These are phyloP conservation scores for Lepidiolamprologus cunningtoni DNA, from an alignment of 2,113 vertebrate genomes.

Conservation along the genomic window DNA sequence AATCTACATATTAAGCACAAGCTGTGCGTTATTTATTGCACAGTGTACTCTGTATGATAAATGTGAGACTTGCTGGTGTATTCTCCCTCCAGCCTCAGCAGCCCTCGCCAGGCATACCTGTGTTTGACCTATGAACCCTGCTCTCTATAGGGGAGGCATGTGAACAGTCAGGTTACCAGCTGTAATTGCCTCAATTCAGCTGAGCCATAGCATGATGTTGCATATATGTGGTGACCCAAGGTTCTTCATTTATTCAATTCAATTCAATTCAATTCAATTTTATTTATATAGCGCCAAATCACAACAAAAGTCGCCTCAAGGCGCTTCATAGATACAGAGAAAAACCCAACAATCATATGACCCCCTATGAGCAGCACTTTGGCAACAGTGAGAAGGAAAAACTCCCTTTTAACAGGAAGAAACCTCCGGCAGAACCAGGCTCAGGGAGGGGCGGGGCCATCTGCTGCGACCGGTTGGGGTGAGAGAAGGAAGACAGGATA, in stretches of 20 bases:
- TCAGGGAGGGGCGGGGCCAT: too few relatives aligned
- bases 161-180: neutral
- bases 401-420: too few relatives aligned
- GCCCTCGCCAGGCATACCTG: neutral
- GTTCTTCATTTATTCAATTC: neutral
- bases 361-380: too few relatives aligned
- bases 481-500: too few relatives aligned
- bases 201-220: neutral
- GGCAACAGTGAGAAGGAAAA: too few relatives aligned
- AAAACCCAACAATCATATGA: too few relatives aligned
- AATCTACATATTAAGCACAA: neutral
- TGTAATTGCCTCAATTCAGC: conserved; percentile 44
- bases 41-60: neutral
- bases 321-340: too few relatives aligned
- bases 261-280: too few relatives aligned
- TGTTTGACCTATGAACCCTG: neutral
- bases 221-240: neutral
- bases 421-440: accelerated
- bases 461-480: too few relatives aligned
- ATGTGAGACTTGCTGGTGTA: neutral
- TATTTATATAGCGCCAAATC: too few relatives aligned
- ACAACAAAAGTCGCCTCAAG: too few relatives aligned
- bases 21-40: neutral
- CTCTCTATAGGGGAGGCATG: neutral
- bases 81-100: neutral